phyloP scores from a whole-genome alignment of 37 sponge, comb jelly and placozoan genomes.

The Halichondria panicea region DNA sequence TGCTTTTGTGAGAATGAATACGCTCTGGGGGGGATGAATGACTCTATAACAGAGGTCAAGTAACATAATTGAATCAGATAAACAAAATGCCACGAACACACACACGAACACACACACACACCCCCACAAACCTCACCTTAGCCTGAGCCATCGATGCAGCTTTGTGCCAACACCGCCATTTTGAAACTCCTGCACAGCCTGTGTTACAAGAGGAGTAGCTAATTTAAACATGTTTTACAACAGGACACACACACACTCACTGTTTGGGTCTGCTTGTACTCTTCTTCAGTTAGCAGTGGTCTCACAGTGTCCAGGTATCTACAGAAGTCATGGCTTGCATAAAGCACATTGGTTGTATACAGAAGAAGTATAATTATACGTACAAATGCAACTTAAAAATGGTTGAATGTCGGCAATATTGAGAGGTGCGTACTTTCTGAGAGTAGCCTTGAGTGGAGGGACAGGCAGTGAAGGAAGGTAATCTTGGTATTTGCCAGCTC shows the following conservation, averaged over 20 bases:
- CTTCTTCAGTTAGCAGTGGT: slow-evolving; percentile 65
- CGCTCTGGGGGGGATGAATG: no score
- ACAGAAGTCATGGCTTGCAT: background rate
- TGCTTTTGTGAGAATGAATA: background rate
- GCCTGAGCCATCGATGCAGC: no score
- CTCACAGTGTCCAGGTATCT: slow-evolving; percentile 70
- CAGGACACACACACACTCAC: slow-evolving; percentile 10
- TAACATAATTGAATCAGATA: no score
- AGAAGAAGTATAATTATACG: background rate
- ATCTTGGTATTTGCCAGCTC: slow-evolving; percentile 56
- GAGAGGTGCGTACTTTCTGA: slow-evolving; percentile 36
- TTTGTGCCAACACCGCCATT: no score
- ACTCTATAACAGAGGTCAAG: no score
- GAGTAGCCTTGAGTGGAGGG: slow-evolving; percentile 63
- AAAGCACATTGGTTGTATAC: background rate
- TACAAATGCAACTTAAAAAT: background rate
- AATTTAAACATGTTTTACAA: background rate
- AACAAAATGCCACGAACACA: no score
- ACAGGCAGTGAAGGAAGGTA: slow-evolving; percentile 71
- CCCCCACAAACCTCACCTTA: background rate
- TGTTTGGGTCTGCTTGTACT: slow-evolving; percentile 49
- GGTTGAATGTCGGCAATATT: background rate
- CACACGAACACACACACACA: slow-evolving; percentile 18
- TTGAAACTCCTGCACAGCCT: no score
- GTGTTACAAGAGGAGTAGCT: background rate